Conservation (phyloP, 2,888 invertebrate species). For the Drosophila anomalata region DNA sequence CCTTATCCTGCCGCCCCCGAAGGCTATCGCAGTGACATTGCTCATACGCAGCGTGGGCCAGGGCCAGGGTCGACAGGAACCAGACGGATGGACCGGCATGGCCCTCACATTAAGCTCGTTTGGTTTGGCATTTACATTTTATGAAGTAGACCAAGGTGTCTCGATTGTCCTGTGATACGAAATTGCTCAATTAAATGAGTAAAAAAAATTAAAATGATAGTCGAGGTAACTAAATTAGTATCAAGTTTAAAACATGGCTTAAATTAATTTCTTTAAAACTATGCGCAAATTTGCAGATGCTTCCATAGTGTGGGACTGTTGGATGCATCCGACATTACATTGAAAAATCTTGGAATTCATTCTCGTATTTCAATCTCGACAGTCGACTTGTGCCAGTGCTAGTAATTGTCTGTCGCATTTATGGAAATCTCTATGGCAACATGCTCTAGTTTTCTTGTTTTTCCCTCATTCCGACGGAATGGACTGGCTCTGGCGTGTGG, state of each 20-base stretch:
- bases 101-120: slow-evolving; percentile 10
- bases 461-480: not conserved
- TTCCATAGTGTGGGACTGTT: too few relatives aligned
- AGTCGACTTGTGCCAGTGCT: slow-evolving; percentile 1
- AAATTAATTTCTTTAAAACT: not conserved
- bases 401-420: slow-evolving; percentile 38
- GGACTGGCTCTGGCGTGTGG: not conserved
- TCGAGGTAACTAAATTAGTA: too few relatives aligned
- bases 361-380: slow-evolving; percentile 8
- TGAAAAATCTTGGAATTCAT: slow-evolving; percentile 4
- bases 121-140: not conserved
- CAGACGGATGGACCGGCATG: not conserved
- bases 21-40: slow-evolving; percentile 31
- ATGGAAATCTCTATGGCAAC: slow-evolving; percentile 34
- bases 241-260: too few relatives aligned
- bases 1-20: slow-evolving; percentile 14
- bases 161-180: slow-evolving; percentile 22
- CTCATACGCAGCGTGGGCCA: slow-evolving; percentile 44
- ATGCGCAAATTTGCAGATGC: not conserved
- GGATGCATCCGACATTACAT: slow-evolving; percentile 14
- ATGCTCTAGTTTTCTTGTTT: slow-evolving; percentile 9
- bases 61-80: not conserved
- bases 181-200: too few relatives aligned
- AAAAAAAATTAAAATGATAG: too few relatives aligned
- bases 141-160: not conserved